These are phyloP conservation scores for Ceyx melanurus DNA, from an alignment of 2,113 vertebrate genomes.

Conservation along the genomic window DNA sequence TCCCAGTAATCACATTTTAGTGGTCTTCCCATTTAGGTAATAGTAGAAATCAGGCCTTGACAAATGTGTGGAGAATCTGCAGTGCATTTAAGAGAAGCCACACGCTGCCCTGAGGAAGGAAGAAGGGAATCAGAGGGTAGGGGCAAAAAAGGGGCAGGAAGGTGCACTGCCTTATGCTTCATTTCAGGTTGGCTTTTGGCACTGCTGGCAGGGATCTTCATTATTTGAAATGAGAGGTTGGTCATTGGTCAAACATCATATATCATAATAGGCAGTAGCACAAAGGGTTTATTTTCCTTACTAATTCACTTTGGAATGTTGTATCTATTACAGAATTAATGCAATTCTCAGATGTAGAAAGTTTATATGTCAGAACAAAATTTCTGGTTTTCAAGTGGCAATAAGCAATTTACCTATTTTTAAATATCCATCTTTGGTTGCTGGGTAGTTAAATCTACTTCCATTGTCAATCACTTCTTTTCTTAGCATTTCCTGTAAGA, in stretches of 20 bases:
- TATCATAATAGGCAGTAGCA: neutral
- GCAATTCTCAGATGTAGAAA: neutral
- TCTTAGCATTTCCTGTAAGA: constrained; percentile 49
- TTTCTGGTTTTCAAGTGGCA: neutral
- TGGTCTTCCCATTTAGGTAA: neutral
- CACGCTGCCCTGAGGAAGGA: neutral
- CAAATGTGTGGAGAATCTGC: neutral
- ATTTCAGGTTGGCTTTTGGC: neutral
- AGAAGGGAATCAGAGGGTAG: neutral
- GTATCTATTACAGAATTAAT: neutral
- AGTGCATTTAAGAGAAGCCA: neutral
- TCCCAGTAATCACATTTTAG: neutral
- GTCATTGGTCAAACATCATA: neutral
- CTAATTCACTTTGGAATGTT: neutral
- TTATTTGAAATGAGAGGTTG: neutral
- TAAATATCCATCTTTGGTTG: constrained; percentile 71
- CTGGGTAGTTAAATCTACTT: constrained; percentile 46
- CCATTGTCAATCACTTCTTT: neutral
- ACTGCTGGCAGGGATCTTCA: neutral
- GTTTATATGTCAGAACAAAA: neutral
- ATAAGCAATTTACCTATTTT: constrained; percentile 69
- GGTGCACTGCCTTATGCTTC: neutral
- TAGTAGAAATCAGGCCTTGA: neutral
- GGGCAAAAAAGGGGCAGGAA: neutral
- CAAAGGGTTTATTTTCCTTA: neutral